These are phyloP conservation scores for Homalodisca vitripennis DNA, from an alignment of 1,140 invertebrate genomes.

Conservation along the genomic window DNA sequence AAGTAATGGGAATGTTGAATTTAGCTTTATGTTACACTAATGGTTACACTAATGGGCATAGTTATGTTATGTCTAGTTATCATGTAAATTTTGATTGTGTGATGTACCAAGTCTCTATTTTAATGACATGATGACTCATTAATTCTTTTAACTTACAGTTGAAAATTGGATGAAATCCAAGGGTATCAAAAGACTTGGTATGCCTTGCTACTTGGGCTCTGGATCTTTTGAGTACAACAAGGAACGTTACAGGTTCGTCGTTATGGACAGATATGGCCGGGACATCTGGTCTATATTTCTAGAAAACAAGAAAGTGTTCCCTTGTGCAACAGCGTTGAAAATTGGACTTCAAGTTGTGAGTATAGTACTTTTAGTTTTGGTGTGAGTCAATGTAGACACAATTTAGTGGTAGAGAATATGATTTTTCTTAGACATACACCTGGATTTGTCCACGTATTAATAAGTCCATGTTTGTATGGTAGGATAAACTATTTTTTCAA, in stretches of 20 bases:
- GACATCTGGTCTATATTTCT: slow-evolving; percentile 84
- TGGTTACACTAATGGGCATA: too few species aligned
- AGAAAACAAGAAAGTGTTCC: slow-evolving; percentile 67
- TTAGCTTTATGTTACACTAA: too few species aligned
- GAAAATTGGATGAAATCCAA: slow-evolving; percentile 69
- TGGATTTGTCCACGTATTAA: background rate
- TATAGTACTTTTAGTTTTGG: slow-evolving; percentile 39
- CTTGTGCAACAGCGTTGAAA: slow-evolving; percentile 71
- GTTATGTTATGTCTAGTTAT: too few species aligned
- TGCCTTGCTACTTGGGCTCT: slow-evolving; percentile 81
- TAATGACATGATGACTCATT: too few species aligned
- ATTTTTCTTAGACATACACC: too few species aligned
- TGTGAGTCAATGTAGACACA: background rate
- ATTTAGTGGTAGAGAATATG: background rate
- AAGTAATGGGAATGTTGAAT: too few species aligned
- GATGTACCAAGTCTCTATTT: too few species aligned
- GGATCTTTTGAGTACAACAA: slow-evolving; percentile 76
- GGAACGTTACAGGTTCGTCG: slow-evolving; percentile 84
- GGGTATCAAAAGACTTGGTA: slow-evolving; percentile 74
- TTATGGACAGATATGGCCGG: slow-evolving; percentile 88
- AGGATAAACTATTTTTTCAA: background rate
- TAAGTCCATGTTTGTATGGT: background rate
- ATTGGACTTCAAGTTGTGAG: slow-evolving; percentile 85
- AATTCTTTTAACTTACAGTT: too few species aligned
- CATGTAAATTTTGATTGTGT: too few species aligned